Evolutionary conservation across 2,797 vertebrate species (phyloP).

Genomic region (Acanthurus lineatus): DNA sequence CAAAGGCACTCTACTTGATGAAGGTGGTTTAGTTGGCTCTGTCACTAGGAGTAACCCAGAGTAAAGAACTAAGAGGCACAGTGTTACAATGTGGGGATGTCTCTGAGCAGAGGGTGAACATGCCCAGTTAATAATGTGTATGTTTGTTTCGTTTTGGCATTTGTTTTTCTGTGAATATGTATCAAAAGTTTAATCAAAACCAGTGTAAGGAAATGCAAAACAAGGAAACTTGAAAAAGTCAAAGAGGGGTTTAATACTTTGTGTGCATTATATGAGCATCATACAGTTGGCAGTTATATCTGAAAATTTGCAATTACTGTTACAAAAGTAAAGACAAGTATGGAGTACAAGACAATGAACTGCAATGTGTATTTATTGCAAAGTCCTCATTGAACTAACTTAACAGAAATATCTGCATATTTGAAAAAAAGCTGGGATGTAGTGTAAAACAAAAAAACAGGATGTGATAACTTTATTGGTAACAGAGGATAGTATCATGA

Average conservation of each 20-base stretch:
- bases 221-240: not conserved
- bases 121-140: not conserved
- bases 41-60: not conserved
- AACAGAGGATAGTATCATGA: no score
- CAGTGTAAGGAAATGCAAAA: not conserved
- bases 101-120: not conserved
- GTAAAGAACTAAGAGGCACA: not conserved
- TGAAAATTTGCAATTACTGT: not conserved
- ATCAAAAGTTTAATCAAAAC: not conserved
- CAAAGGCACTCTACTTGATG: not conserved
- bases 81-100: not conserved
- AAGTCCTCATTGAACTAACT: not conserved
- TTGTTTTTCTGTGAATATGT: no score
- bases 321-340: not conserved
- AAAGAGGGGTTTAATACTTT: not conserved
- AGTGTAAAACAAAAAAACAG: no score
- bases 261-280: not conserved
- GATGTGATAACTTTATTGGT: no score
- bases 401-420: constrained; percentile 1
- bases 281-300: not conserved
- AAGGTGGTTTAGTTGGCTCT: not conserved
- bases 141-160: not conserved
- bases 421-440: not conserved
- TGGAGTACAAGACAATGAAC: not conserved
- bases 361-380: constrained; percentile 8